Percentiles rank a stretch among this genome's conserved stretches.
phyloP scores from a whole-genome alignment of 2,113 vertebrate genomes.

The Regulus satrapa region DNA sequence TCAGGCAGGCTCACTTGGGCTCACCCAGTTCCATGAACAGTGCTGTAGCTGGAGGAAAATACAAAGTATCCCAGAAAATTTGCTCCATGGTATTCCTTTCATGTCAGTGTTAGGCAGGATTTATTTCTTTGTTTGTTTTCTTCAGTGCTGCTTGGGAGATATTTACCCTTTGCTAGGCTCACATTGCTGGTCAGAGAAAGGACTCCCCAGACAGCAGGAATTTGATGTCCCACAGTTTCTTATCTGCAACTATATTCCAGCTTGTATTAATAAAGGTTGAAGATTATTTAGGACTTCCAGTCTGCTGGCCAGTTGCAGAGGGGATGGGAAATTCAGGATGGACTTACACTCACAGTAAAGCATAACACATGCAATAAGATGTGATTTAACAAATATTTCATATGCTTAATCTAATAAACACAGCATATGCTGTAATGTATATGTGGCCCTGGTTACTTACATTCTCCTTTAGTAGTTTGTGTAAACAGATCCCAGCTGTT shows the following conservation, averaged over 20 bases:
- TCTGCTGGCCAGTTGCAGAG: neutral
- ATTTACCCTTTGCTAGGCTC: neutral
- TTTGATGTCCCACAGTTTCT: neutral
- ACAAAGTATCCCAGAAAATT: neutral
- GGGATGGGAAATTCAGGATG: neutral
- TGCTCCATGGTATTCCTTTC: neutral
- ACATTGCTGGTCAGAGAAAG: neutral
- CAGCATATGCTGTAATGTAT: neutral
- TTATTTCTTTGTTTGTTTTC: conserved; percentile 34
- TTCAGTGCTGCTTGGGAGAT: neutral
- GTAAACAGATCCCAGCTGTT: neutral
- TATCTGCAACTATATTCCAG: neutral
- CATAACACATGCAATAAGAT: neutral
- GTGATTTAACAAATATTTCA: neutral
- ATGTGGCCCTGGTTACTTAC: neutral
- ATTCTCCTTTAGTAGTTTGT: neutral
- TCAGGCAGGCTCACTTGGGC: neutral
- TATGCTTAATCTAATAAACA: neutral
- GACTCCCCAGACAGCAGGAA: neutral
- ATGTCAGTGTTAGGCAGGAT: neutral
- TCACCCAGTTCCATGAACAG: neutral
- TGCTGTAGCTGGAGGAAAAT: neutral
- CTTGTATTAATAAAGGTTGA: neutral
- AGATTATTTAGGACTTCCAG: neutral
- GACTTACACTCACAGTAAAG: neutral